Percentiles rank a stretch among this genome's conserved stretches.
Evolutionary conservation across 2,113 vertebrate genomes (phyloP).

Genomic region (Ia io): DNA sequence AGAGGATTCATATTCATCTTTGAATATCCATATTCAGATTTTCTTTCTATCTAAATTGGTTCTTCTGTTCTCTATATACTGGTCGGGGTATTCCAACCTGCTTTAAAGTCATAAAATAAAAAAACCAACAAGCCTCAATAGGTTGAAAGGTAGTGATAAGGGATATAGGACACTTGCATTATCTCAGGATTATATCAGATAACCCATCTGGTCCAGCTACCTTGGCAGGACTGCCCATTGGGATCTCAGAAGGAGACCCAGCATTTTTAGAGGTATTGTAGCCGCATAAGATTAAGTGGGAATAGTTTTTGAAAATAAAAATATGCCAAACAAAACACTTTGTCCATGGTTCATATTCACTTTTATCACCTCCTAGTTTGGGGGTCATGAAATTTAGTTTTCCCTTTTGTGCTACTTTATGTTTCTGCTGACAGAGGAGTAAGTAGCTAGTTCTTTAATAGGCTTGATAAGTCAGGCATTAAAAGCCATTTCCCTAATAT

Average conservation of each 20-base stretch:
- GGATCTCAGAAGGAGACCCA: background rate
- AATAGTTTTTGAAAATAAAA: slow-evolving; percentile 22
- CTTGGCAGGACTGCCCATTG: background rate
- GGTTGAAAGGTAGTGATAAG: background rate
- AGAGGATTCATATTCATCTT: slow-evolving; percentile 12
- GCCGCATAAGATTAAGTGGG: background rate
- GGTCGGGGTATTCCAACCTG: background rate
- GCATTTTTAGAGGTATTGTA: background rate
- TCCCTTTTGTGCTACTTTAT: background rate
- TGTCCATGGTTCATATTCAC: background rate
- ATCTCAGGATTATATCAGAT: background rate
- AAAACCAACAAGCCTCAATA: background rate
- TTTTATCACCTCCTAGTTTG: background rate
- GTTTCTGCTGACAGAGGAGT: background rate
- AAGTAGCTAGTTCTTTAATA: slow-evolving; percentile 33
- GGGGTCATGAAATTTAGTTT: background rate
- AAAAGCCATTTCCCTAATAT: background rate
- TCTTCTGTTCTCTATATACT: background rate
- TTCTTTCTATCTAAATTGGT: background rate
- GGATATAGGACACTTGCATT: background rate
- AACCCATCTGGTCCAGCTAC: background rate
- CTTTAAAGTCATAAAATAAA: slow-evolving; percentile 23
- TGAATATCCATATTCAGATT: background rate
- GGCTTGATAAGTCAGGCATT: background rate
- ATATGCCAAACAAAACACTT: background rate